Percentiles rank a stretch among this genome's conserved stretches.
Conservation (phyloP, 2,888 invertebrate genomes). For the Conus canariensis region DNA sequence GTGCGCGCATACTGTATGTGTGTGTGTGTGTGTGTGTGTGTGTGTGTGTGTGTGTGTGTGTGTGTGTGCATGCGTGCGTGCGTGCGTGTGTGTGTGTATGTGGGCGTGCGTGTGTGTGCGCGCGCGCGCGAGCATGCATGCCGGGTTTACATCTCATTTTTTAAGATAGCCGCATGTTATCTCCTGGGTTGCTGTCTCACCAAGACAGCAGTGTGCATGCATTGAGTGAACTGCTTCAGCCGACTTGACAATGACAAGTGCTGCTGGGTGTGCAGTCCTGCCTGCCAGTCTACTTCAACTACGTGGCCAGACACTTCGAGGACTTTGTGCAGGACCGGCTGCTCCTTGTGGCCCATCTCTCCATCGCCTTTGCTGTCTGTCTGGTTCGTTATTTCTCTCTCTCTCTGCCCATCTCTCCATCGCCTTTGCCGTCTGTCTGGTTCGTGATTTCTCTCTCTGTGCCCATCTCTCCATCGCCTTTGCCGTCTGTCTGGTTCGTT, state of each 20-base stretch:
- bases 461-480: no score
- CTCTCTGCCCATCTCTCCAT: not conserved
- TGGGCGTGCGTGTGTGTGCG: not conserved
- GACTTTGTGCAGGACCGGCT: constrained; percentile 43
- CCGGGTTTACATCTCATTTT: no score
- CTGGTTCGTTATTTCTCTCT: constrained; percentile 22
- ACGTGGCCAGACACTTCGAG: constrained; percentile 42
- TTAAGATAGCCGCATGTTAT: no score
- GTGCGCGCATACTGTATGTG: not conserved
- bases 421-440: not conserved
- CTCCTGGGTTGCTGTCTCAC: no score
- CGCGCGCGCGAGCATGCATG: no score
- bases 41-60: constrained; percentile 1
- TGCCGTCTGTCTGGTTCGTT: not conserved
- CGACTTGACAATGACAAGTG: no score
- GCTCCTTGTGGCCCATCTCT: constrained; percentile 32
- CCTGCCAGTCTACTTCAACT: constrained; percentile 39
- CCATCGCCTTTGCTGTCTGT: constrained; percentile 43
- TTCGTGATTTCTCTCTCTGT: not conserved
- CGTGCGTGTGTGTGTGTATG: not conserved
- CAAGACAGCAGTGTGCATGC: no score
- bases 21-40: constrained; percentile 14
- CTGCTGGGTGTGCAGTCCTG: constrained; percentile 39
- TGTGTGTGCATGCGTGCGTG: no score
- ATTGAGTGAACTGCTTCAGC: no score